Evolutionary conservation across 2,797 vertebrate species (phyloP).

Genomic region (Mormyrus proboscirostris): DNA sequence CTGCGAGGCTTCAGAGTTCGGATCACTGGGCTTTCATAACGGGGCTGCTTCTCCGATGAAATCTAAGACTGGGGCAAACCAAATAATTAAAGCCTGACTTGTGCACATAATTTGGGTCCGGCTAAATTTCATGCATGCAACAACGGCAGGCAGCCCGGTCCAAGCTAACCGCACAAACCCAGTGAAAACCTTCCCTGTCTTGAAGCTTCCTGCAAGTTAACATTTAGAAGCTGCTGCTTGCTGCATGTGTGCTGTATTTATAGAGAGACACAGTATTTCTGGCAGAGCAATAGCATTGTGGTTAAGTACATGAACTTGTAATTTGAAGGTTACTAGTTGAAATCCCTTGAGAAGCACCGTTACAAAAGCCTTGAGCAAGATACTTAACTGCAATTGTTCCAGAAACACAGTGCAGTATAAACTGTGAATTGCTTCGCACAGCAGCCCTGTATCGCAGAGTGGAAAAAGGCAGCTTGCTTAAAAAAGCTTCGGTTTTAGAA

Average conservation of each 20-base stretch:
- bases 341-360: not conserved
- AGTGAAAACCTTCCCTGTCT: constrained; percentile 26
- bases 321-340: constrained; percentile 27
- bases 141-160: constrained; percentile 21
- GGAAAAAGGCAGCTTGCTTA: not conserved
- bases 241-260: not conserved
- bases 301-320: constrained; percentile 43
- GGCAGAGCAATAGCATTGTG: constrained; percentile 9
- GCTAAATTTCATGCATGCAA: not conserved
- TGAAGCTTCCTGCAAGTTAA: not conserved
- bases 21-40: constrained; percentile 41
- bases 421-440: not conserved
- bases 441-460: not conserved
- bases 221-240: not conserved
- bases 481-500: not conserved
- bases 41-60: constrained; percentile 36
- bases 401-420: not conserved
- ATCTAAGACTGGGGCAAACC: constrained; percentile 24
- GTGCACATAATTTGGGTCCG: constrained; percentile 17
- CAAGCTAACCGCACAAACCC: constrained; percentile 39
- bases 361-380: not conserved
- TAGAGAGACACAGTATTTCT: not conserved
- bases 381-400: not conserved
- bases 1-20: constrained; percentile 52
- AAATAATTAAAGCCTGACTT: constrained; percentile 18